phyloP scores from a whole-genome alignment of 2,113 vertebrate species.

The Barbus barbus region DNA sequence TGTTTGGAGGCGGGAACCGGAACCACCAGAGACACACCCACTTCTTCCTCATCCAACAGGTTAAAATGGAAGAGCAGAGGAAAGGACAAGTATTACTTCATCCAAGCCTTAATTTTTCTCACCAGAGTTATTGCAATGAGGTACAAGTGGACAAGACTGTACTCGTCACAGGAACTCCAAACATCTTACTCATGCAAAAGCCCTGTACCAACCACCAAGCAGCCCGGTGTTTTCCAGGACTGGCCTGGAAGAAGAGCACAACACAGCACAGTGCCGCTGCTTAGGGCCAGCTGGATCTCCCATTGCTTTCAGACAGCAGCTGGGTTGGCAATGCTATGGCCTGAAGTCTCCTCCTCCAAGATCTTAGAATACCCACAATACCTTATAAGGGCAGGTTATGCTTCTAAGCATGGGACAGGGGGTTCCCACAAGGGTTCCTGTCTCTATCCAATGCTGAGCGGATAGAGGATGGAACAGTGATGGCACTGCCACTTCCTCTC shows the following conservation, averaged over 20 bases:
- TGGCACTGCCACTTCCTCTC: background rate
- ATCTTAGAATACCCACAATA: conserved; percentile 52
- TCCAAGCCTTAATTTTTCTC: background rate
- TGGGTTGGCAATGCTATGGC: conserved; percentile 10
- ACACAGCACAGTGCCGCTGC: conserved; percentile 20
- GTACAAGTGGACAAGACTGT: conserved; percentile 22
- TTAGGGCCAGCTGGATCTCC: conserved; percentile 39
- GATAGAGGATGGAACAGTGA: conserved; percentile 22
- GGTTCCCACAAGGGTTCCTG: conserved; percentile 50
- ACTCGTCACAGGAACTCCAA: conserved; percentile 46
- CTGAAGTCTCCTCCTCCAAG: conserved; percentile 40
- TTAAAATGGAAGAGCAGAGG: background rate
- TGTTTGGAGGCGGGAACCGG: too few relatives aligned
- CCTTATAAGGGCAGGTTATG: conserved; percentile 61
- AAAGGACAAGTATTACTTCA: background rate
- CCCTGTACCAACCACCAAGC: conserved; percentile 30
- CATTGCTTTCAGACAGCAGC: conserved; percentile 35
- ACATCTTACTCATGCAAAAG: conserved; percentile 35
- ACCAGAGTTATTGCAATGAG: background rate
- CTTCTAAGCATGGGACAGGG: conserved; percentile 39
- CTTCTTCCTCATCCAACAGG: background rate
- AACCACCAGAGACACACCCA: background rate
- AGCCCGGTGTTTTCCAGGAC: conserved; percentile 16
- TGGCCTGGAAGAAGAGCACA: conserved; percentile 5
- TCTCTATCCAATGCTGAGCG: conserved; percentile 18